Percentiles rank a stretch among this genome's conserved stretches.
Conservation (phyloP, 2,113 vertebrate genomes). For the Tamias sibiricus region DNA sequence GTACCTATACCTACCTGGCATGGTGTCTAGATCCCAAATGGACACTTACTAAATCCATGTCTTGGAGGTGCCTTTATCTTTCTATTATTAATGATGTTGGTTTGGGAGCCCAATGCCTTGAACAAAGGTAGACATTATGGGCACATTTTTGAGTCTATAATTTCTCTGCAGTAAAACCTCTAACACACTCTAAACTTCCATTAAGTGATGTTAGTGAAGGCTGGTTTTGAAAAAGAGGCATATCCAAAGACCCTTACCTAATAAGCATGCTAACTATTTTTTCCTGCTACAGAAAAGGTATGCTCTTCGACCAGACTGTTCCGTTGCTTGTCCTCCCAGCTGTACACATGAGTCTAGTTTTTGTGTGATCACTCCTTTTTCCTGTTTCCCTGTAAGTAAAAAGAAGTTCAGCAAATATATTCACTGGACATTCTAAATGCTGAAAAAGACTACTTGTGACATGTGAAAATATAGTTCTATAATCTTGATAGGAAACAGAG, state of each 20-base stretch:
- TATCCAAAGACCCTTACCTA: neutral
- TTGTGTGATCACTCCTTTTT: neutral
- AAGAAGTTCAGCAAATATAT: neutral
- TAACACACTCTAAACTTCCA: neutral
- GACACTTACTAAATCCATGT: neutral
- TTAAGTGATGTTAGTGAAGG: neutral
- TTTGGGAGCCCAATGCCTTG: neutral
- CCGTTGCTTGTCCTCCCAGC: neutral
- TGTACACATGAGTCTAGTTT: neutral
- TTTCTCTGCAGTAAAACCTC: neutral
- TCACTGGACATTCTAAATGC: neutral
- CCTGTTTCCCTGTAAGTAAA: neutral
- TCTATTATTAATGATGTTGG: neutral
- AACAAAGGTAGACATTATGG: neutral
- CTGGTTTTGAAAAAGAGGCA: neutral
- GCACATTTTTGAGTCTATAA: neutral
- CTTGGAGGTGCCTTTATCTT: neutral
- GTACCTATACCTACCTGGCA: neutral
- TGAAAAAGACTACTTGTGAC: neutral
- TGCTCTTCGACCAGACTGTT: neutral
- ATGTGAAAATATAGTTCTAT: neutral
- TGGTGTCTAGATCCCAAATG: neutral
- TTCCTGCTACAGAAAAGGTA: neutral
- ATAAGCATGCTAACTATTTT: neutral
- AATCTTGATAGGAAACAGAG: constrained; percentile 19